Conservation (phyloP, 2,888 invertebrate species). For the Ernsta delagoae region DNA sequence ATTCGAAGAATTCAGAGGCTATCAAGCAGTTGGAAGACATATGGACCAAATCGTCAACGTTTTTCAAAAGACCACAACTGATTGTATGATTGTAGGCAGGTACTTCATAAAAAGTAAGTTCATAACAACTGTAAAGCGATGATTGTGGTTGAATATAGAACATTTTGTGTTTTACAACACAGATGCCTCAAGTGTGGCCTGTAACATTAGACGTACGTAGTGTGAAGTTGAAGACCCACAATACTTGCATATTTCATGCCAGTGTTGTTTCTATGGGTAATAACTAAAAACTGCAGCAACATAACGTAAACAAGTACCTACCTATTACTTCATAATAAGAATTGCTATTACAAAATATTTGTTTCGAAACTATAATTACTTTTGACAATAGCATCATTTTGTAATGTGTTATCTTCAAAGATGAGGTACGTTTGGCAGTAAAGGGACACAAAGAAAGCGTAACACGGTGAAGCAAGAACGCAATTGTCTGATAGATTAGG, state of each 20-base stretch:
- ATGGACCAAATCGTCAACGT: constrained; percentile 26
- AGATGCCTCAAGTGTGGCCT: neutral
- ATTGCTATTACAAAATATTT: neutral
- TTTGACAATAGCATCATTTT: constrained; percentile 13
- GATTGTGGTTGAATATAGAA: neutral
- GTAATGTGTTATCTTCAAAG: constrained; percentile 8
- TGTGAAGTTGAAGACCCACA: too few species aligned
- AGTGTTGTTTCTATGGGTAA: too few species aligned
- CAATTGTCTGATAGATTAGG: constrained; percentile 34
- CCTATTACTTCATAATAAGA: too few species aligned
- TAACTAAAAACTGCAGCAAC: too few species aligned
- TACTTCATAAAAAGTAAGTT: neutral
- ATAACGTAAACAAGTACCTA: too few species aligned
- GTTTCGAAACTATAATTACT: neutral
- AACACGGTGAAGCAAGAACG: constrained; percentile 21
- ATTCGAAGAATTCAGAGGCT: constrained; percentile 32
- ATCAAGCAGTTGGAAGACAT: constrained; percentile 30
- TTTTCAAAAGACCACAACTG: constrained; percentile 19
- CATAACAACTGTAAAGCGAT: neutral
- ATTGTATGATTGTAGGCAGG: constrained; percentile 11
- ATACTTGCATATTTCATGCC: too few species aligned
- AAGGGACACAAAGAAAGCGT: constrained; percentile 23
- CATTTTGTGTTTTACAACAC: neutral
- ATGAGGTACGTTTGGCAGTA: constrained; percentile 19
- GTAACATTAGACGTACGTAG: too few species aligned